These are phyloP conservation scores for Cheilosia vulpina DNA, from an alignment of 2,888 invertebrate genomes.

Conservation along the genomic window DNA sequence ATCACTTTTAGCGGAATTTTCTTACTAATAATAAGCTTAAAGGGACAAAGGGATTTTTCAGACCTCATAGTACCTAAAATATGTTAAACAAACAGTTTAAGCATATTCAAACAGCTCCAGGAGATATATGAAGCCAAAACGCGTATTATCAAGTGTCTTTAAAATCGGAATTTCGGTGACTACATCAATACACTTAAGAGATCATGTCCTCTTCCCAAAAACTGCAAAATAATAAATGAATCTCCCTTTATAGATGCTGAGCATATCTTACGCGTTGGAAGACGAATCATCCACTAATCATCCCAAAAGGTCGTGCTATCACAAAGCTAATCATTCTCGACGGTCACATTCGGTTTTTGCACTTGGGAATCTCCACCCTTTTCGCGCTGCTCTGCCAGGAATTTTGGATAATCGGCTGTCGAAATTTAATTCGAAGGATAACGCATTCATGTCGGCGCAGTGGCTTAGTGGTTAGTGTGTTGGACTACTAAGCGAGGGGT, in stretches of 20 bases:
- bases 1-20: no score
- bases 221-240: background rate
- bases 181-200: background rate
- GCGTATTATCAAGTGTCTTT: background rate
- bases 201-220: background rate
- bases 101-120: background rate
- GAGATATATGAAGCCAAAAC: background rate
- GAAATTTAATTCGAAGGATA: background rate
- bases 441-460: no score
- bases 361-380: background rate
- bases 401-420: conserved; percentile 4
- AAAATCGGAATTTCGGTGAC: background rate
- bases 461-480: no score
- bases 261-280: background rate
- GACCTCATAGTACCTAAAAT: no score
- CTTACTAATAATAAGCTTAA: no score
- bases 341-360: background rate
- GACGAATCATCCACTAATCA: background rate
- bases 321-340: conserved; percentile 15
- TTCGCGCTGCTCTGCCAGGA: conserved; percentile 1
- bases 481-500: no score
- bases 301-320: background rate
- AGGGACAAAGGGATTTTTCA: no score
- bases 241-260: background rate
- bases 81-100: no score